Evolutionary conservation across 2,113 vertebrate genomes (phyloP).

Genomic region (Cyanoramphus novaezelandiae): DNA sequence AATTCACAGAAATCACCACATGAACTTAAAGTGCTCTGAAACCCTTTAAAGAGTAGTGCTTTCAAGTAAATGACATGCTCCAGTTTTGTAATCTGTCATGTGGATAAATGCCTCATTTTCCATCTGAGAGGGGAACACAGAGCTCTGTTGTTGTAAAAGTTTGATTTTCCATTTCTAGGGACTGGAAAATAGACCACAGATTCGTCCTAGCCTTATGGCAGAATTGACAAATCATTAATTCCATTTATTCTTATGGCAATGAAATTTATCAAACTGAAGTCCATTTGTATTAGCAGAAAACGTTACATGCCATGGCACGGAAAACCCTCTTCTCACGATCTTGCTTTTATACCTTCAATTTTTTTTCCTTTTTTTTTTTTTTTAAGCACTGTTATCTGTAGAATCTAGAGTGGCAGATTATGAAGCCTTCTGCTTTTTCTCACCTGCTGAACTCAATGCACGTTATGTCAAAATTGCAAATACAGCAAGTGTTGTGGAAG

Average conservation of each 20-base stretch:
- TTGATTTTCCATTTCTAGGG: slow-evolving; percentile 52
- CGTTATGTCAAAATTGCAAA: neutral
- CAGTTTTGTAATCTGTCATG: neutral
- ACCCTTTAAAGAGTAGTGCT: neutral
- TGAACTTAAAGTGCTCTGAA: neutral
- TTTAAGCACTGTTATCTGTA: neutral
- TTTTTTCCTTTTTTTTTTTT: neutral
- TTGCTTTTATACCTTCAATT: slow-evolving; percentile 24
- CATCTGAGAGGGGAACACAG: slow-evolving; percentile 10
- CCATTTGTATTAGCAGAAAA: slow-evolving; percentile 52
- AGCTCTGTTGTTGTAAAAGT: slow-evolving; percentile 28
- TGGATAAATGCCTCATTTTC: slow-evolving; percentile 18
- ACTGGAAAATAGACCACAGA: slow-evolving; percentile 56
- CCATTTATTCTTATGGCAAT: slow-evolving; percentile 35
- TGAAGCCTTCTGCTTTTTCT: neutral
- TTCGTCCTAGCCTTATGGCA: slow-evolving; percentile 57
- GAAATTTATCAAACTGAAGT: slow-evolving; percentile 61
- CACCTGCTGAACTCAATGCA: neutral
- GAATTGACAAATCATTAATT: slow-evolving; percentile 70
- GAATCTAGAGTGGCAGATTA: neutral
- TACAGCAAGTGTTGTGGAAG: neutral
- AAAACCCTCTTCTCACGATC: neutral
- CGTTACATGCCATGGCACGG: neutral
- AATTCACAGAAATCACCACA: neutral
- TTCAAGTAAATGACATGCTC: neutral